Base-by-base conservation (phyloP, 2,888 invertebrate genomes). In the Patella ulyssiponensis region DNA sequence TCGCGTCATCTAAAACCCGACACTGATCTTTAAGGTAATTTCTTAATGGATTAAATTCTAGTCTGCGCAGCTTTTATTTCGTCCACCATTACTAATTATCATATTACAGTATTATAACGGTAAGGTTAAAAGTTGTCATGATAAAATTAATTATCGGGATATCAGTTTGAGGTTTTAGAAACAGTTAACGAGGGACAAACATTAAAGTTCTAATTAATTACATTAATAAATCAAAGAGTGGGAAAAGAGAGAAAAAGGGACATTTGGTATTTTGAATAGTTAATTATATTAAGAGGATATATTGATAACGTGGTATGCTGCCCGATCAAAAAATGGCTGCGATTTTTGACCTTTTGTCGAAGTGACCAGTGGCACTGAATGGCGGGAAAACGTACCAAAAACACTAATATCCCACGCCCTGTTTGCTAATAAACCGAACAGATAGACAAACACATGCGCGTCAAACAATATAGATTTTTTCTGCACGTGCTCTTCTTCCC, bases 281-380 rank as follows among this genome's bases (percentile, higher is more conserved):
- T 23, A 64, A 64, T 64, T 64, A 64, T 20, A 23, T 9, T 64
- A 64, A 64, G 14, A 64, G 64, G 23, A 23, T 20, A 64, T 23
- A 64, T 64, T 64, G 17, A 64, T 23, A 64, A 23, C 23, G 64
- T 64, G 64, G 64, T 23, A 20, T 20, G 64, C 9, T 64, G 64
- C 64, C 23, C 23, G 64, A 14, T 64, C 20, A 64, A 23, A 20
- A 64, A 23, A 23, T 23, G 64, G 23, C 20, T 64, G 64, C 64
- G 20, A 23, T 64, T 64, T 64, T 64, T 23, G 20, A 23, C 20
- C 64, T 23, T 64, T 64, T 23, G 20, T 23, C 23, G 20, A 14
- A 23, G 23, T 64, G 64, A 64, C 64, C 64, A 64, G 64, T 64
- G 64, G 20, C 64, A 64, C 11, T 64, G 20, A 64, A 64, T 64